Base-by-base conservation (phyloP, 2,113 vertebrate species). In the Leptobrachium leishanense region DNA sequence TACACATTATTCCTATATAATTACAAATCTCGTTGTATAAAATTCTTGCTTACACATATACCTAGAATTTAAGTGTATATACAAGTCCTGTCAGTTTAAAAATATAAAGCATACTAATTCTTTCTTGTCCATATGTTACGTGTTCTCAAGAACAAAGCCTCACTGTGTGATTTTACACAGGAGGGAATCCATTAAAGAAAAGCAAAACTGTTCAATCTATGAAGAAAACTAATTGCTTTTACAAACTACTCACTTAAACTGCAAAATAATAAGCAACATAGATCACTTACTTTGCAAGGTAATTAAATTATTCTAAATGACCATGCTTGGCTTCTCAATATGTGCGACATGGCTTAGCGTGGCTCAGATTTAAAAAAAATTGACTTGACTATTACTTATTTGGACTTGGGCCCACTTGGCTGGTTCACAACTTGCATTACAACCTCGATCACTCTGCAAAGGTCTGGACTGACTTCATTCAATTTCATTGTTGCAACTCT, bases 301-400 rank as follows among this genome's bases (percentile, higher is more conserved):
- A 80, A 80, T 80, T 79, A 57, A 62, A 79, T 79, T 80, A 80
- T 67, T 73, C 53, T 74, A 67, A 79, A 80, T 74, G 39, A 80
- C 77, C 68, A 11, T 73, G 54, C 70, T 80, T 80, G 77, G 68
- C 71, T 67, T 55, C 46, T 72, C 54, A 50, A 63, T 39, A 59
- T 80, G 77, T 68, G 72, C 53, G 72, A 55, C 64, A 78, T 72
- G 62, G 69, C 62, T 73, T 72, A 72, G 59, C 59, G 66, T 67
- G 69, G 69, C 70, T 79, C 77, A 66, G 59, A 67, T 80, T 80
- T 74, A 80, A 80, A 67, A 67, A 31, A 80, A 53, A 44, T 46
- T 46, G 12, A 57, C 77, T 73, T 80, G 63, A 67, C 70, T 66
- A 57, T 80, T 20, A 74, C 77, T 57, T 80, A 63, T 80, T 44